Evolutionary conservation across 2,888 invertebrate species (phyloP), one percentile per base, ranked within the genome.

Genomic region (Seira musarum): DNA sequence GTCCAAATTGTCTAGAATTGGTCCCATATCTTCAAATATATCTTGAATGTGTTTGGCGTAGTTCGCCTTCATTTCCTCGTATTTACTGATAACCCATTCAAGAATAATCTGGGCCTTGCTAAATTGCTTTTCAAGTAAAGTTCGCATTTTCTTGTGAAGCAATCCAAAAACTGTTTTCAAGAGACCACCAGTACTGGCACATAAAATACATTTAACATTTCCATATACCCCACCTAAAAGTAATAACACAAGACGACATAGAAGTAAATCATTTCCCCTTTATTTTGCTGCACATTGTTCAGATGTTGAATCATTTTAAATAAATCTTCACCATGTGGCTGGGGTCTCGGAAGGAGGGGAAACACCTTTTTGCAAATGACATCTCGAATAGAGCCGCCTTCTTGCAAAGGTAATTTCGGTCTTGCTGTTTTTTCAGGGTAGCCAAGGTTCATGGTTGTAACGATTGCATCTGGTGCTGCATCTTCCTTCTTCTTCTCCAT

Each of bases 281-380:
- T n/a, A n/a, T n/a, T n/a, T n/a, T n/a, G n/a, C n/a, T n/a, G n/a
- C n/a, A n/a, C n/a, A n/a, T n/a, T n/a, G n/a, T n/a, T n/a, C 2
- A 30, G 8, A 30, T 30, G 30, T 30, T 30, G n/a, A n/a, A n/a
- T n/a, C n/a, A n/a, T n/a, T n/a, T n/a, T n/a, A n/a, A n/a, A n/a
- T n/a, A n/a, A n/a, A n/a, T n/a, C n/a, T n/a, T n/a, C n/a, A 30
- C 30, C 30, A 35, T 85, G 85, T 15, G 82, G 84, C 30, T 78
- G 81, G 5, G 86, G 86, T 21, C 86, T 68, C 17, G 86, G 85
- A 1, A 85, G 83, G 2, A 86, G 69, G 3, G 86, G 86, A 65
- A 78, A 85, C n/a, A 68, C 75, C 35, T 83, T 81, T 10, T 84
- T 83, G 68, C 86, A 86, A 53, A 84, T 77, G 8, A 85, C 85